phyloP scores from a whole-genome alignment of 2,888 invertebrate species.

The Ischnus inquisitorius region DNA sequence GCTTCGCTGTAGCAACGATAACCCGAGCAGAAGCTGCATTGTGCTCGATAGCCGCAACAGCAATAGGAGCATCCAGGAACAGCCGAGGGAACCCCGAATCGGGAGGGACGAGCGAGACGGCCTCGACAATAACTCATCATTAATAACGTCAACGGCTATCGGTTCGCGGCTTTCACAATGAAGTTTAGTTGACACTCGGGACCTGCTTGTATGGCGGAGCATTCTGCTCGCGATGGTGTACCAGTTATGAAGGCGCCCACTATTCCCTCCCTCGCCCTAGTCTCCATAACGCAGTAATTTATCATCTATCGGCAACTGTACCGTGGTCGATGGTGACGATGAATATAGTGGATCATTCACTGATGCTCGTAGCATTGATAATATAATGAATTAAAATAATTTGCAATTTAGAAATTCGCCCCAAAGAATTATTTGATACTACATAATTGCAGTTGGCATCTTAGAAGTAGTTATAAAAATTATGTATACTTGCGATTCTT shows the following conservation, averaged over 20 bases:
- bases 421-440: neutral
- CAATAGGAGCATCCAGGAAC: slow-evolving; percentile 42
- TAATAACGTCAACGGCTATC: slow-evolving; percentile 71
- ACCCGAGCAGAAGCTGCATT: slow-evolving; percentile 48
- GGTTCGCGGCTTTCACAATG: slow-evolving; percentile 62
- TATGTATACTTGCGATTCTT: no score
- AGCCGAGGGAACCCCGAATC: slow-evolving; percentile 8
- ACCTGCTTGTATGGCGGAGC: slow-evolving; percentile 58
- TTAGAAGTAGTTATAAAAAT: no score
- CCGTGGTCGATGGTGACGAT: slow-evolving; percentile 19
- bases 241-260: slow-evolving; percentile 27
- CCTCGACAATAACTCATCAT: slow-evolving; percentile 71
- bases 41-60: slow-evolving; percentile 43
- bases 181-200: slow-evolving; percentile 70
- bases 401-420: neutral
- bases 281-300: slow-evolving; percentile 61
- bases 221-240: slow-evolving; percentile 41
- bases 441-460: no score
- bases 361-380: neutral
- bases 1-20: slow-evolving; percentile 39
- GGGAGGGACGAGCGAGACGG: slow-evolving; percentile 33
- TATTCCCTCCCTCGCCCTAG: neutral
- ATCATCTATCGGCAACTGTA: slow-evolving; percentile 68
- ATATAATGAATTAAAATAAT: neutral
- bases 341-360: slow-evolving; percentile 22